Evolutionary conservation across 2,797 vertebrate species (phyloP), one percentile per base, ranked within the genome.

Genomic region (Triplophysa yarkandensis): DNA sequence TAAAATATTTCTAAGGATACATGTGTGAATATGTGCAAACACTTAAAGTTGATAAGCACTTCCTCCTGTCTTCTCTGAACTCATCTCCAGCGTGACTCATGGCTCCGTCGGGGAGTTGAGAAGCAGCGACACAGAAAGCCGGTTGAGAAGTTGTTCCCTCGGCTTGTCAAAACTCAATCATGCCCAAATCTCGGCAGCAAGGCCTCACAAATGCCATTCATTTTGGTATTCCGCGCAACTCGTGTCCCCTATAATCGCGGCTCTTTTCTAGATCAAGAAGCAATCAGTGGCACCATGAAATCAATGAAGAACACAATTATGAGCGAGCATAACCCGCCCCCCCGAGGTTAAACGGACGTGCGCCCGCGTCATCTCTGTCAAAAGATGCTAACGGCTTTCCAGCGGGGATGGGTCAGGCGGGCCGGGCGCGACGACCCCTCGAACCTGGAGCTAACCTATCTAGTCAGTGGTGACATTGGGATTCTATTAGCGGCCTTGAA

Each of bases 401-500:
- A 67, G 81, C 71, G 68, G 66, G 78, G 67, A 79, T 70, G 76
- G 76, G 78, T 82, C 78, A 76, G 73, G 72, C 70, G 61, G 77
- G 62, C 77, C 71, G 10, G 30, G 64, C 64, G 30, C 52, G 78
- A 80, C 72, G 67, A 66, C 80, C 61, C 64, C 67, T 62, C 64
- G 63, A 68, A 43, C 58, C 61, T 6, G 32, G 72, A 64, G 57
- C 73, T 78, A 86, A 86, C 85, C 85, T 74, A 77, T 77, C 83
- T 65, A 78, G 83, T 79, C 78, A 86, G 86, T 87, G 82, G 84
- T 92, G 91, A 92, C 91, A 90, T 92, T 91, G 90, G 90, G 87
- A 91, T 89, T 91, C 90, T 92, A 91, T 92, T 92, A 91, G 88
- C 87, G 86, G 89, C 88, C 88, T 90, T 87, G 77, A 85, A 84